Base-by-base conservation (phyloP, 2,888 invertebrate genomes). In the Stenichneumon culpator region DNA sequence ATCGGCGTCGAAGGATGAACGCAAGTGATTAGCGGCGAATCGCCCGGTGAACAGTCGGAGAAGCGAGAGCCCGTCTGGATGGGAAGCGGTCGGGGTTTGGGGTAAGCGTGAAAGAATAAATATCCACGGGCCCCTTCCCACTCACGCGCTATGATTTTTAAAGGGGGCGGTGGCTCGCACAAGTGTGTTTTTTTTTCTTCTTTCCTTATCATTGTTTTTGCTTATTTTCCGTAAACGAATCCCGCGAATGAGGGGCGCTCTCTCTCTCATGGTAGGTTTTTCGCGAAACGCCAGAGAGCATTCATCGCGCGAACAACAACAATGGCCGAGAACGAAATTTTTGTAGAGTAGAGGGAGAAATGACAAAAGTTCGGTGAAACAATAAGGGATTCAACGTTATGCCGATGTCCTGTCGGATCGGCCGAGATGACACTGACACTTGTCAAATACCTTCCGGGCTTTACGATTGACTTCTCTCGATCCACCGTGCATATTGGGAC, bases 141-240 rank as follows among this genome's bases (percentile, higher is more conserved):
- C 84, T 84, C 86, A 82, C 80, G 89, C 84, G 79, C 79, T 78
- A 73, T 83, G 77, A 79, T 86, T 87, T 86, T 79, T 86, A 89
- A 90, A 88, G 92, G 92, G 92, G 92, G 92, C 92, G 92, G 92
- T 92, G 92, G 91, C 92, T 91, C 90, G 89, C 84, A 87, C 86
- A 87, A 89, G 84, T 89, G 87, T 88, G 88, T 86, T 79, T 92
- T 90, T 89, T 87, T 89, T 87, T 86, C 87, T 69, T 74, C 60
- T 83, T 67, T 65, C 65, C 14, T 44, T 47, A 47, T 47, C 44
- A 47, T 47, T 47, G 44, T 47, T 47, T 47, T 47, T 47, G 44
- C 44, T 47, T 47, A 16, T 47, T 47, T 54, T 75, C 73, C 67
- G 65, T 63, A 72, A 79, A 63, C 47, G 70, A 70, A 80, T 68